A percentile compares a stretch with the other conserved stretches of the same genome.
Evolutionary conservation across 1,140 invertebrate species (phyloP).

Genomic region (Drosophila virilis): DNA sequence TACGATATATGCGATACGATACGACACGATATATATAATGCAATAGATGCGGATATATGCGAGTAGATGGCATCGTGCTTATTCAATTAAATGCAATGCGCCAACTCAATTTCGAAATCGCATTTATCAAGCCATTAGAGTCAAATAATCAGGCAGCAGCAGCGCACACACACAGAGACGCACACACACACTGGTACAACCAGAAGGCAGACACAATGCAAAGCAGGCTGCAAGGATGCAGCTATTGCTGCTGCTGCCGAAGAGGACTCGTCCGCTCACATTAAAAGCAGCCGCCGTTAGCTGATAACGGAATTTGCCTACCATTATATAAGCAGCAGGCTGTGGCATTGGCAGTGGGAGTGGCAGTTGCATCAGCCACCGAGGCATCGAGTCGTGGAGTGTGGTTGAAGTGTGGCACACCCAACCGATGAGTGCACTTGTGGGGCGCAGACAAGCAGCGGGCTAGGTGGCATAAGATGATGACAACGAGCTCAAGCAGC

Average conservation of each 20-base stretch:
- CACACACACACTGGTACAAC: constrained; percentile 6
- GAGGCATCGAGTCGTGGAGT: constrained; percentile 21
- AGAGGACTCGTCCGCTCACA: constrained; percentile 40
- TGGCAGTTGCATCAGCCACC: constrained; percentile 2
- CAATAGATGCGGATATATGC: constrained; percentile 33
- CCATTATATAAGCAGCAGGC: constrained; percentile 71
- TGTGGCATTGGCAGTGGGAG: constrained; percentile 16
- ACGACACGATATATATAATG: constrained; percentile 24
- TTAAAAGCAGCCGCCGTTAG: constrained; percentile 71
- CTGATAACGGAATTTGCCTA: constrained; percentile 81
- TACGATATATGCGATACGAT: neutral
- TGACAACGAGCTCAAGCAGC: constrained; percentile 33
- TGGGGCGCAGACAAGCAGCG: constrained; percentile 47
- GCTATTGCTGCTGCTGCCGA: neutral
- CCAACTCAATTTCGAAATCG: constrained; percentile 76
- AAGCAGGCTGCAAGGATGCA: constrained; percentile 20
- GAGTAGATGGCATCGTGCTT: constrained; percentile 57
- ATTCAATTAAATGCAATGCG: constrained; percentile 76
- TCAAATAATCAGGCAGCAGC: constrained; percentile 68
- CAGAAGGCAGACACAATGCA: neutral
- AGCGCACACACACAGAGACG: constrained; percentile 6
- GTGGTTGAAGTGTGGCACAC: constrained; percentile 45
- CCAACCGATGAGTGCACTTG: constrained; percentile 69
- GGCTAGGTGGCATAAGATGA: constrained; percentile 66
- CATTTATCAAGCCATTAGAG: constrained; percentile 82